Percentiles rank a stretch among this genome's conserved stretches.
phyloP scores from a whole-genome alignment of 2,888 invertebrate genomes.

The Oxyteleia sp. region DNA sequence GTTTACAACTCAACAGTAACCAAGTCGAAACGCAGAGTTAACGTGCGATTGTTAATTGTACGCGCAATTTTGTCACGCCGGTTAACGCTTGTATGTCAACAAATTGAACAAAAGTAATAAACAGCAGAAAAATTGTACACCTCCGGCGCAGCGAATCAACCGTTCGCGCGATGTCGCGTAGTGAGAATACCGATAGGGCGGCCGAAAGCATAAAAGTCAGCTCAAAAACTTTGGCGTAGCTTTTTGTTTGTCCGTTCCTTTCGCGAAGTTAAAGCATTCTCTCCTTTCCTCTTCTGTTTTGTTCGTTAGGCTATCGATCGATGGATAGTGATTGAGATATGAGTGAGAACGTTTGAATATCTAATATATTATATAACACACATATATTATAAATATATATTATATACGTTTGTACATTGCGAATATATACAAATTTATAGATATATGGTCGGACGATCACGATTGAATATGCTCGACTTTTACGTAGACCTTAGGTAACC shows the following conservation, averaged over 20 bases:
- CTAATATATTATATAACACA: no score
- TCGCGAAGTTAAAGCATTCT: slow-evolving; percentile 22
- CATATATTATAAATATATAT: slow-evolving; percentile 78
- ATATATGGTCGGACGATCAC: slow-evolving; percentile 76
- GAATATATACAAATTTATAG: slow-evolving; percentile 77
- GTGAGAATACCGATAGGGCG: slow-evolving; percentile 33
- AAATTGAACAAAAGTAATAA: background rate
- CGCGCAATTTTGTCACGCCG: background rate
- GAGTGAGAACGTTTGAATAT: slow-evolving; percentile 85
- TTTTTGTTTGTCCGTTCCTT: slow-evolving; percentile 39
- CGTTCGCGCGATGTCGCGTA: slow-evolving; percentile 36
- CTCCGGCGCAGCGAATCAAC: slow-evolving; percentile 24
- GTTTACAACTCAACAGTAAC: background rate
- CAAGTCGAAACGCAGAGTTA: background rate
- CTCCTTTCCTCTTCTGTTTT: slow-evolving; percentile 55
- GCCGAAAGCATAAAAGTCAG: slow-evolving; percentile 19
- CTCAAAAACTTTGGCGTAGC: slow-evolving; percentile 17
- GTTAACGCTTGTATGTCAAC: background rate
- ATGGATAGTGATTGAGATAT: slow-evolving; percentile 83
- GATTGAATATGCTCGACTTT: slow-evolving; percentile 69
- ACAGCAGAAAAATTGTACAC: background rate
- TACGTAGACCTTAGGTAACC: slow-evolving; percentile 74
- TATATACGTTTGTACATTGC: slow-evolving; percentile 81
- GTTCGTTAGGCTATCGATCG: slow-evolving; percentile 69
- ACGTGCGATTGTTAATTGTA: background rate